Base-by-base conservation (phyloP, 1,140 invertebrate genomes). In the Eupeodes corollae region DNA sequence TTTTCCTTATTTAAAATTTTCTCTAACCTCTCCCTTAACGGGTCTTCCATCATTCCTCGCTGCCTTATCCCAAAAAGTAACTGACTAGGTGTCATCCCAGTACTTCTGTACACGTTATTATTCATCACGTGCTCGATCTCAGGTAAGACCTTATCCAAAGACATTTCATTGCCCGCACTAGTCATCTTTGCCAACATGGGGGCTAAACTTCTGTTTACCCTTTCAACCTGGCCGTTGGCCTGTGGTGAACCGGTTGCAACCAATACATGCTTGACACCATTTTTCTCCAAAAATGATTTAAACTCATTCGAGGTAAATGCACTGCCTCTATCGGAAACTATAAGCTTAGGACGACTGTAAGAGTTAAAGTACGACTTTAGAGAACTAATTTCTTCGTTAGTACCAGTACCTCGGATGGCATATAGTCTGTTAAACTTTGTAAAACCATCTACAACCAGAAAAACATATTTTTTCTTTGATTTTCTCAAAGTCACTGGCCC, bases 401-500 rank as follows among this genome's bases (percentile, higher is more conserved):
- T 43, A 31, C 44, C 44, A 30, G 59, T 57, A 13, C 50, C 50
- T 33, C 46, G 43, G 11, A 47, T 45, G 10, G 46, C 9, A 41
- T 49, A 51, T 15, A 54, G 32, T 19, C 46, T 48, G 2, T 44
- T 42, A 40, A 46, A 54, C 30, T 54, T 55, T 31, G 49, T 54
- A 15, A 63, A 63, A 39, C 62, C 55, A 46, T 69, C 53, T 40
- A 69, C 70, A 0, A 74, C 42, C 0, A 68, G 66, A 44, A 74
- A 69, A 1, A 65, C 63, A 50, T 73, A 70, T 47, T 60, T 61
- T n/a, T n/a, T n/a, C 59, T 73, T 69, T 16, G 50, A 32, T 1
- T 16, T 53, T n/a, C 66, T 64, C n/a, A 57, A 52, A 16, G 67
- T 66, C n/a, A 61, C 26, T 2, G 57, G 60, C 58, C 56, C 3